Conservation (phyloP, 2,113 vertebrate species). For the Thunnus maccoyii region DNA sequence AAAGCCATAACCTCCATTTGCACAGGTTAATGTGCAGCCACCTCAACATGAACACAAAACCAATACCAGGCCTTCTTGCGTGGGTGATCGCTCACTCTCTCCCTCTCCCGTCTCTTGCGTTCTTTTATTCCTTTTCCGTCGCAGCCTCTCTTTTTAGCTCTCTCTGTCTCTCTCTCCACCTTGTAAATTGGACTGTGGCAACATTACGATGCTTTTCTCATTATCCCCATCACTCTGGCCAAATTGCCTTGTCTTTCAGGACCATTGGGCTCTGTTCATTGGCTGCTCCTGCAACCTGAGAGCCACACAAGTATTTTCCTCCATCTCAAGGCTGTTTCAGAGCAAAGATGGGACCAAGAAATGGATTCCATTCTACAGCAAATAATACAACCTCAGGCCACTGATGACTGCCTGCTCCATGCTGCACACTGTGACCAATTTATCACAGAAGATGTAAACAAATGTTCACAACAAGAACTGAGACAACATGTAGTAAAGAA, state of each 20-base stretch:
- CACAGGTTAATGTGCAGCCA: slow-evolving; percentile 85
- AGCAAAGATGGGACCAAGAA: slow-evolving; percentile 64
- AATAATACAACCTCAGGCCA: slow-evolving; percentile 53
- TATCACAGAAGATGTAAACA: slow-evolving; percentile 42
- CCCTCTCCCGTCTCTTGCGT: slow-evolving; percentile 6
- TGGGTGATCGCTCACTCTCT: slow-evolving; percentile 69
- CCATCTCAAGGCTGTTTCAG: slow-evolving; percentile 50
- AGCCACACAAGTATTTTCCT: slow-evolving; percentile 58
- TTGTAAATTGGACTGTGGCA: slow-evolving; percentile 75
- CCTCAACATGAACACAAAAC: slow-evolving; percentile 74
- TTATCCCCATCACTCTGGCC: slow-evolving; percentile 80
- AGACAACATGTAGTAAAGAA: slow-evolving; percentile 14
- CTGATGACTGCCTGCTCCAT: slow-evolving; percentile 40
- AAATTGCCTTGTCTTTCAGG: slow-evolving; percentile 87
- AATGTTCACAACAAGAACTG: slow-evolving; percentile 32
- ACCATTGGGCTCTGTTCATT: slow-evolving; percentile 80
- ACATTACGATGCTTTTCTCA: slow-evolving; percentile 83
- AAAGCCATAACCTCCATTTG: slow-evolving; percentile 83
- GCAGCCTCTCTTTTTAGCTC: slow-evolving; percentile 43
- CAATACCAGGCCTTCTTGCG: slow-evolving; percentile 68
- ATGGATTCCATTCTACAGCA: slow-evolving; percentile 61
- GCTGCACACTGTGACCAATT: slow-evolving; percentile 29
- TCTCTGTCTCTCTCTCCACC: slow-evolving; percentile 49
- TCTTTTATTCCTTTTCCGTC: slow-evolving; percentile 46
- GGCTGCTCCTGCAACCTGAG: slow-evolving; percentile 67